phyloP scores from a whole-genome alignment of 2,888 invertebrate species.

The Polyommatus iphigenia region DNA sequence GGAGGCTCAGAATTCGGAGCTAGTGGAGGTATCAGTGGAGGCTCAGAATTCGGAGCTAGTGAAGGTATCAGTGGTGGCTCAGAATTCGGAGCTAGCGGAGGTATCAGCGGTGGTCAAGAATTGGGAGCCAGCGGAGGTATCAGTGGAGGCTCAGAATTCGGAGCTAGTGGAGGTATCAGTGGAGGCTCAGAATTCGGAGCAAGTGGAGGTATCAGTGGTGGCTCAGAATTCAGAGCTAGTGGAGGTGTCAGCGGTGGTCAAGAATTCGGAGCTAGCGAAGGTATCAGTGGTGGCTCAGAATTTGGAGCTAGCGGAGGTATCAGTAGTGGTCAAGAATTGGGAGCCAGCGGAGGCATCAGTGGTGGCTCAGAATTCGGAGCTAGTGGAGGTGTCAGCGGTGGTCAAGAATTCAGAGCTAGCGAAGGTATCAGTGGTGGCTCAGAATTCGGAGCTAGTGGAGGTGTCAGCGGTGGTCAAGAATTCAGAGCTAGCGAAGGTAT shows the following conservation, averaged over 20 bases:
- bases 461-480: neutral
- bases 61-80: no score
- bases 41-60: neutral
- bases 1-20: no score
- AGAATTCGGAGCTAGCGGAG: neutral
- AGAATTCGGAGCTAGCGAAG: neutral
- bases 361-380: no score
- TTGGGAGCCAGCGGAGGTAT: no score
- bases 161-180: neutral
- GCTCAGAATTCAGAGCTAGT: no score
- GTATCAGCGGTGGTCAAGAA: neutral
- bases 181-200: neutral
- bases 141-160: neutral
- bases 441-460: neutral
- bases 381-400: no score
- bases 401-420: no score
- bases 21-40: neutral
- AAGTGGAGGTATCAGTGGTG: neutral
- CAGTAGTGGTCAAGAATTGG: no score
- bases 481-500: neutral
- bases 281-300: neutral
- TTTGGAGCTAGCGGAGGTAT: neutral
- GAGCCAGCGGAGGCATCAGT: no score
- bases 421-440: no score
- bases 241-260: no score